Evolutionary conservation across 1,140 invertebrate species (phyloP).

Genomic region (Theocolax elegans): DNA sequence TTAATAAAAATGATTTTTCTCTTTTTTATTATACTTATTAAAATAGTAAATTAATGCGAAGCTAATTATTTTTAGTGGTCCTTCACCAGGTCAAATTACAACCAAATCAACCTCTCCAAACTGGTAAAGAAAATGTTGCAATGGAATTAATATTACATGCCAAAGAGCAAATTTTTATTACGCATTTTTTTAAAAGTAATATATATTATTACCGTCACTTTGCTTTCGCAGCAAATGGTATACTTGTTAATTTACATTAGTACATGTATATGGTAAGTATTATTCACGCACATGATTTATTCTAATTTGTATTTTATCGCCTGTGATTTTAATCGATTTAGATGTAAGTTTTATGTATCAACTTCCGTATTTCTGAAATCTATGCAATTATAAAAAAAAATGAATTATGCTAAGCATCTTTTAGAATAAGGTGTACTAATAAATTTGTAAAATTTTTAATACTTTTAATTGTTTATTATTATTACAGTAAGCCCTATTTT

Average conservation of each 20-base stretch:
- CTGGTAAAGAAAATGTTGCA: slow-evolving; percentile 2
- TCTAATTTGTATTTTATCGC: slow-evolving; percentile 17
- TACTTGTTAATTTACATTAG: slow-evolving; percentile 20
- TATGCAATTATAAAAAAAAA: background rate
- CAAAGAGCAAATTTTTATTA: slow-evolving; percentile 29
- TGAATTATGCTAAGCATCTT: background rate
- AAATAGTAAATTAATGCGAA: too few relatives aligned
- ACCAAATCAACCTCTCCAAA: slow-evolving; percentile 16
- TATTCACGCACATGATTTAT: background rate
- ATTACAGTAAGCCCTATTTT: too few relatives aligned
- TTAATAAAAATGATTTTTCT: background rate
- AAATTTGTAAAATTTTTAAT: slow-evolving; percentile 14
- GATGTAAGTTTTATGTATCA: slow-evolving; percentile 6
- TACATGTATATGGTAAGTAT: slow-evolving; percentile 1
- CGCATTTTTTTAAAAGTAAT: background rate
- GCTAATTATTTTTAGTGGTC: background rate
- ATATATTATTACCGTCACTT: too few relatives aligned
- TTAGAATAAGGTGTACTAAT: slow-evolving; percentile 2
- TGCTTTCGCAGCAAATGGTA: slow-evolving; percentile 20
- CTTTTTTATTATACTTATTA: background rate
- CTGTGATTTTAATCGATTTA: slow-evolving; percentile 30
- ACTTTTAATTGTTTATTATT: background rate
- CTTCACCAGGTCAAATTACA: slow-evolving; percentile 7
- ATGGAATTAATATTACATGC: background rate
- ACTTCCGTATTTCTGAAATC: background rate